Evolutionary conservation across 2,113 vertebrate species (phyloP), one percentile per base, ranked within the genome.

Genomic region (Acinonyx jubatus): DNA sequence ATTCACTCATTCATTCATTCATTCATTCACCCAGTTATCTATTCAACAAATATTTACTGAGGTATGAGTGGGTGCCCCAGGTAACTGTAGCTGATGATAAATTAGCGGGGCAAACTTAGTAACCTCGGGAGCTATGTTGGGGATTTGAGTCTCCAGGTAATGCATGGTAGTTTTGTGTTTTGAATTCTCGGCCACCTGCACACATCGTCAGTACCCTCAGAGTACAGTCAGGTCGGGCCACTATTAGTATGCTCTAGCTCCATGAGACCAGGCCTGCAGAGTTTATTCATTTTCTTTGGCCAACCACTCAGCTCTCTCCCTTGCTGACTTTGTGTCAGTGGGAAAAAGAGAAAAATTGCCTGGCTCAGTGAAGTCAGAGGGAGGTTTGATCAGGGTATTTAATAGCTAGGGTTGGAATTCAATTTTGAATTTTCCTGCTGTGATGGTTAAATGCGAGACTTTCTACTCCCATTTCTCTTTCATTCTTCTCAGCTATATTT

Each of bases 401-500:
- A 89, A 81, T 38, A 96, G 85, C 92, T 11, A 29, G 45, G 69
- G 69, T 14, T 95, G 92, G 78, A 96, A 85, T 97, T 97, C 91
- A 85, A 85, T 95, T 98, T 76, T 83, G 76, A 95, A 57, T 93
- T 85, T 89, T 65, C 93, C 89, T 91, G 82, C 86, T 80, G 61
- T 93, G 96, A 61, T 95, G 48, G 71, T 95, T 96, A 91, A 89
- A 91, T 68, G 31, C 16, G 48, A 76, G n/a, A 68, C 27, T 94
- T 89, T 91, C 18, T 50, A 52, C 73, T 84, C 66, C 90, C 89
- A 52, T 91, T 94, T 74, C 69, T 84, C 83, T 81, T 73, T 68
- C 61, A 73, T 96, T 88, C 55, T 97, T 94, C 69, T 68, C 89
- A 84, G 89, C 89, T 90, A 0, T 93, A 76, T 92, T 97, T 97